Conservation (phyloP, 2,797 vertebrate species). For the Morelia viridis region DNA sequence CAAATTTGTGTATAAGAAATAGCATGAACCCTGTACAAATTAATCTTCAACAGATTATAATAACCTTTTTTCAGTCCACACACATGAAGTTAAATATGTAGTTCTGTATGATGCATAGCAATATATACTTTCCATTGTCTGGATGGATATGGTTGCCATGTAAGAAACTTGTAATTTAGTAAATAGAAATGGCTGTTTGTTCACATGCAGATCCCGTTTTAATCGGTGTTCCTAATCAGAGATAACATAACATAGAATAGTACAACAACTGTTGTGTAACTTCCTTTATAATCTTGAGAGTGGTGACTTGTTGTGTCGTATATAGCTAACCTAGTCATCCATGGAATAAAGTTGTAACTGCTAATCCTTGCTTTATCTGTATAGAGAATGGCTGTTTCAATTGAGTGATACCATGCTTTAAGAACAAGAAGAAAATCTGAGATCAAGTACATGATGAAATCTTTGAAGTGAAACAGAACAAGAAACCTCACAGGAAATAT, state of each 20-base stretch:
- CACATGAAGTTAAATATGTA: neutral
- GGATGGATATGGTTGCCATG: neutral
- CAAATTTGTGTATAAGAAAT: neutral
- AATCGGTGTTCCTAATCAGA: neutral
- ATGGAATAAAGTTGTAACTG: neutral
- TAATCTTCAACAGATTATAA: neutral
- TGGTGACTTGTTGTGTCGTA: constrained; percentile 22
- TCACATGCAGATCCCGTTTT: neutral
- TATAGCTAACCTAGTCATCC: constrained; percentile 26
- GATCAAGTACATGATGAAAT: neutral
- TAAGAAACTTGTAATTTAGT: neutral
- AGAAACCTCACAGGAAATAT: neutral
- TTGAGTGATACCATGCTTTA: neutral
- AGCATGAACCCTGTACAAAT: neutral
- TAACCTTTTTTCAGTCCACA: neutral
- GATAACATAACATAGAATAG: neutral
- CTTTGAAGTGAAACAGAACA: neutral
- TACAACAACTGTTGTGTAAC: neutral
- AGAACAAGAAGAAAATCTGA: neutral
- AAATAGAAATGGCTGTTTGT: neutral
- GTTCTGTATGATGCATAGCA: neutral
- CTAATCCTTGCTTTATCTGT: neutral
- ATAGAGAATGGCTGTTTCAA: neutral
- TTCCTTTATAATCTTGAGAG: constrained; percentile 3
- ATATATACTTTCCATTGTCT: neutral